These are phyloP conservation scores for Scotopteryx bipunctaria DNA, from an alignment of 2,888 invertebrate species.

Conservation along the genomic window DNA sequence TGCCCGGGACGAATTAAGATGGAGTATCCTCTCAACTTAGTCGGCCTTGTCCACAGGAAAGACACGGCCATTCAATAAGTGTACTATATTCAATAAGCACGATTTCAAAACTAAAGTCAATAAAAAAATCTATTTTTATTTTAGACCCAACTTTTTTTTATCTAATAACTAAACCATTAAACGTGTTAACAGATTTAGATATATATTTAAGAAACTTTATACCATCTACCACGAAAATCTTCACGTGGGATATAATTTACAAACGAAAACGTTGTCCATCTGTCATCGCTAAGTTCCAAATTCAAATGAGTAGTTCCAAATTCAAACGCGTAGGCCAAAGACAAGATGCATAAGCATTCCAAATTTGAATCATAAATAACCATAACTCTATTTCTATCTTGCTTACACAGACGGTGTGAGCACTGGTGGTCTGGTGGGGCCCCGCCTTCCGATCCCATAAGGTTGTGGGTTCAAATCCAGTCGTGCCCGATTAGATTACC, in stretches of 20 bases:
- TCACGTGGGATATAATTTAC: slow-evolving; percentile 24
- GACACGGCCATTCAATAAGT: too few species aligned
- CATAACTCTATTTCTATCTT: slow-evolving; percentile 18
- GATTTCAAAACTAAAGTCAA: too few species aligned
- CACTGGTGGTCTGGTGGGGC: too few species aligned
- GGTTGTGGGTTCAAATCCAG: too few species aligned
- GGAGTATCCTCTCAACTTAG: too few species aligned
- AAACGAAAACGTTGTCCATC: slow-evolving; percentile 24
- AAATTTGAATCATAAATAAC: slow-evolving; percentile 23
- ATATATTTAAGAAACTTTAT: slow-evolving; percentile 7
- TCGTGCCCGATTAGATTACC: too few species aligned
- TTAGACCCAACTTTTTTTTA: not conserved
- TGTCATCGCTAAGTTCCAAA: slow-evolving; percentile 30
- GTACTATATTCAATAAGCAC: too few species aligned
- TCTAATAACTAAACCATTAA: not conserved
- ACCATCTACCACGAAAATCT: slow-evolving; percentile 19
- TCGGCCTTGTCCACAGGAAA: too few species aligned
- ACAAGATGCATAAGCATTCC: slow-evolving; percentile 24
- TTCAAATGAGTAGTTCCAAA: slow-evolving; percentile 35
- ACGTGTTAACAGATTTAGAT: not conserved
- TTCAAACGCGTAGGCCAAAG: slow-evolving; percentile 34
- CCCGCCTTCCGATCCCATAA: too few species aligned
- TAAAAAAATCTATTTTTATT: not conserved
- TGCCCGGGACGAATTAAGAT: too few species aligned
- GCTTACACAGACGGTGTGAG: slow-evolving; percentile 24